Conservation (phyloP, 1,140 invertebrate genomes). For the Drosophila rufa region DNA sequence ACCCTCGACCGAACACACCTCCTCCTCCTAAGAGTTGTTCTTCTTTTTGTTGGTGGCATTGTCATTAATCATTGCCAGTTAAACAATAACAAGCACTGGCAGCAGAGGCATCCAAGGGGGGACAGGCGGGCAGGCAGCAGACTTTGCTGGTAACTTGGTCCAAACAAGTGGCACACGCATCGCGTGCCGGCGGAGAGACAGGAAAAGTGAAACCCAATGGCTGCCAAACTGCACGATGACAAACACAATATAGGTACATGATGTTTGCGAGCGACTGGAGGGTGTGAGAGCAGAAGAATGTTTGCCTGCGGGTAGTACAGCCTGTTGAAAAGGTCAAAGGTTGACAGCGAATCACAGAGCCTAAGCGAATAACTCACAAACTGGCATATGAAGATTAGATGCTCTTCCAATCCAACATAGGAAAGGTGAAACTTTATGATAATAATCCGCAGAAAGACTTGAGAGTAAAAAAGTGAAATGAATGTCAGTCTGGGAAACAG, state of each 20-base stretch:
- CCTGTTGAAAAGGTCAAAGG: constrained; percentile 70
- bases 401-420: not conserved
- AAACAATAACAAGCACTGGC: constrained; percentile 65
- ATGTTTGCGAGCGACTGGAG: not conserved
- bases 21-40: not conserved
- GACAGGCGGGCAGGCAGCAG: constrained; percentile 1
- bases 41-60: constrained; percentile 41
- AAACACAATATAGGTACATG: constrained; percentile 53
- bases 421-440: not conserved
- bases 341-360: constrained; percentile 33
- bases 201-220: constrained; percentile 74
- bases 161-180: constrained; percentile 66
- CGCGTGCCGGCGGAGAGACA: constrained; percentile 21
- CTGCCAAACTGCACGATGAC: constrained; percentile 60
- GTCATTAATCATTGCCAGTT: constrained; percentile 79
- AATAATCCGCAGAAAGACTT: not conserved
- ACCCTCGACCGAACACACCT: constrained; percentile 32
- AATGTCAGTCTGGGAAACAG: not conserved
- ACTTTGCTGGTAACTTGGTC: constrained; percentile 40
- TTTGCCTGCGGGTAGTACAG: constrained; percentile 55
- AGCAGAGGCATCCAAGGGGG: constrained; percentile 30
- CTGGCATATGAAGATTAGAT: not conserved
- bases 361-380: not conserved
- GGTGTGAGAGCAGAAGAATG: constrained; percentile 3
- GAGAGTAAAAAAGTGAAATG: not conserved